phyloP scores from a whole-genome alignment of 2,888 invertebrate species.

The Vandiemenella viatica region DNA sequence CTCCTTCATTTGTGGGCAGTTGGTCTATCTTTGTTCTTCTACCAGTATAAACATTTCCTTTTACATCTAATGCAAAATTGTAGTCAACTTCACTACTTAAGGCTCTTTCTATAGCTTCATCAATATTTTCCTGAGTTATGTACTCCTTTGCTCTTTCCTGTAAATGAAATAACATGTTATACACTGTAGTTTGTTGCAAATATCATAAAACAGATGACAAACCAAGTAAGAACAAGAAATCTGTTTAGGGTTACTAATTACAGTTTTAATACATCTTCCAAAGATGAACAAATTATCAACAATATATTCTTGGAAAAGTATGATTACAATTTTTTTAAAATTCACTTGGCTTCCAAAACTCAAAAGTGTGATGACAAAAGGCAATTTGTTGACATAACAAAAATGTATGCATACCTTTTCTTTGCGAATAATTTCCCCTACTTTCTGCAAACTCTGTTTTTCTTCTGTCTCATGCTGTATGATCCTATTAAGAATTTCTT shows the following conservation, averaged over 20 bases:
- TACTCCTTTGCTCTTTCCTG: slow-evolving; percentile 48
- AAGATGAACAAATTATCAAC: no score
- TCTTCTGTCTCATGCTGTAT: slow-evolving; percentile 17
- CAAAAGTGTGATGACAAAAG: no score
- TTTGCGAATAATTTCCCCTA: slow-evolving; percentile 30
- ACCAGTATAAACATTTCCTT: slow-evolving; percentile 38
- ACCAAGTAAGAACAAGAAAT: no score
- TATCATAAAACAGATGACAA: no score
- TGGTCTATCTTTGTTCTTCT: neutral
- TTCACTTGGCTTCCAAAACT: no score
- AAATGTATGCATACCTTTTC: slow-evolving; percentile 28
- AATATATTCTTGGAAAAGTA: no score
- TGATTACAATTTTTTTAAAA: no score
- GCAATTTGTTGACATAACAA: no score
- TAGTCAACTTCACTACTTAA: slow-evolving; percentile 55
- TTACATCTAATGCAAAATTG: slow-evolving; percentile 60
- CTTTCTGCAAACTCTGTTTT: slow-evolving; percentile 18
- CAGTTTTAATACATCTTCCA: no score
- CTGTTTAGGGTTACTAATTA: no score
- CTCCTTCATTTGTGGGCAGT: no score
- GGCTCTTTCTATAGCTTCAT: slow-evolving; percentile 64
- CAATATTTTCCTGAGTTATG: slow-evolving; percentile 61
- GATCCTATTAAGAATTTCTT: slow-evolving; percentile 13
- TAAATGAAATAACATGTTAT: slow-evolving; percentile 8
- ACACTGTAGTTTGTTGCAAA: no score